A percentile compares a stretch with the other conserved stretches of the same genome.
phyloP scores from a whole-genome alignment of 2,797 vertebrate genomes.

The Menidia menidia region DNA sequence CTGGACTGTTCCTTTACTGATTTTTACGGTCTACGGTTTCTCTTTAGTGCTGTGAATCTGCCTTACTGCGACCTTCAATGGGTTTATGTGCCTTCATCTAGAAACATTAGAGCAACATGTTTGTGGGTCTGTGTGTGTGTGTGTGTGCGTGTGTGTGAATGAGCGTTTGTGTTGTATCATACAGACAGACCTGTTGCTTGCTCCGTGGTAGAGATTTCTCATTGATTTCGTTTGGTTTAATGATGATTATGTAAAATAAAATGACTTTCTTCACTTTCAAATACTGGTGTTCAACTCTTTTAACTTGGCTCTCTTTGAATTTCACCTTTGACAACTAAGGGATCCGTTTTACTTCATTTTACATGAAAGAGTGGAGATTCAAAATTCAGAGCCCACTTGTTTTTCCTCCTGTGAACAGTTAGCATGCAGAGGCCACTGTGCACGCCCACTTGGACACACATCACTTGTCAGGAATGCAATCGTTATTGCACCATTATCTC shows the following conservation, averaged over 20 bases:
- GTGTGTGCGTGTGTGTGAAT: conserved; percentile 21
- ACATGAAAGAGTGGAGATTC: neutral
- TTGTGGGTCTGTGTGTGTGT: conserved; percentile 31
- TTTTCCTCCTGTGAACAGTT: conserved; percentile 10
- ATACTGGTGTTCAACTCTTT: conserved; percentile 13
- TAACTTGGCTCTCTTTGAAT: neutral
- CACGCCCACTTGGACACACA: conserved; percentile 14
- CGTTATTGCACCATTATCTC: conserved; percentile 63
- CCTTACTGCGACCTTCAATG: conserved; percentile 85
- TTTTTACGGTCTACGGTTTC: conserved; percentile 66
- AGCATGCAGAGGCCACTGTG: conserved; percentile 13
- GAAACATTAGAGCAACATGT: conserved; percentile 77
- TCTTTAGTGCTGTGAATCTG: conserved; percentile 84
- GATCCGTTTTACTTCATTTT: neutral
- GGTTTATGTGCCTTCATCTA: conserved; percentile 88
- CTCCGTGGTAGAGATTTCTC: conserved; percentile 66
- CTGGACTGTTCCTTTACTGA: conserved; percentile 61
- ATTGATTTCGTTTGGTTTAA: conserved; percentile 75
- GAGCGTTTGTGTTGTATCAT: conserved; percentile 56
- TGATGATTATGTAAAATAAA: conserved; percentile 81
- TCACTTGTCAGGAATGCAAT: conserved; percentile 61
- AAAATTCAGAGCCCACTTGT: conserved; percentile 7
- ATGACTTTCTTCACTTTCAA: conserved; percentile 69
- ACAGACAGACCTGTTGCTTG: conserved; percentile 74
- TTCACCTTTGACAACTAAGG: neutral